Base-by-base conservation (phyloP, 2,797 vertebrate species). In the Lacerta bilineata region DNA sequence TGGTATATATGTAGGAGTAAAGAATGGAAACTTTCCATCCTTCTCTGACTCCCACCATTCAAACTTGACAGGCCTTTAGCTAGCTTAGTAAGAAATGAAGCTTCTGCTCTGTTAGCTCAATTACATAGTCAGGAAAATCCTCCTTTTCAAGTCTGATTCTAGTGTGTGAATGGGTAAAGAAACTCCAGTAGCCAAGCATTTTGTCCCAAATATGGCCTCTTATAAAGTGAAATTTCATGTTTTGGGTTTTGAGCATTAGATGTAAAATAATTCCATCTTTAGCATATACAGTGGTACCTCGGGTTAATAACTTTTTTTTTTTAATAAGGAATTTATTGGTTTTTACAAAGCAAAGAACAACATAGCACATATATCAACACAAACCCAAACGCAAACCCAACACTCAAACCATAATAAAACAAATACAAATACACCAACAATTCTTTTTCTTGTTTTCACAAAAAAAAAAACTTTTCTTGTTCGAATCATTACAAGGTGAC, bases 41-140 rank as follows among this genome's bases (percentile, higher is more conserved):
- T 27, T 46, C n/a, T 29, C 69, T 29, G 29, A n/a, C 74, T 8
- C 81, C 29, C 68, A 72, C 46, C 33, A 27, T 25, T 59, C 61
- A 61, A 75, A 84, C 2, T 55, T 84, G 18, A 84, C 10, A 84
- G 71, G 50, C 50, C 71, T 75, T 75, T 84, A 59, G 71, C 33
- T 41, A 76, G 25, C 50, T 41, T n/a, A 83, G 43, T 64, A 18
- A 64, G 20, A 64, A 74, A 36, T 20, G 3, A 76, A 27, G 8
- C 8, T 76, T 41, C 23, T 41, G 13, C 23, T 46, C 75, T 77
- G 25, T 33, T 15, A 74, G 15, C 20, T 64, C 29, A 71, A 33
- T 36, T 36, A 17, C 29, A 83, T 33, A 29, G 61, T 64, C 55
- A 61, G 72, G 55, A 3, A 75, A 85, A 25, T 8, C 59, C 33